Base-by-base conservation (phyloP, 1,140 invertebrate species). In the Eriosoma lanigerum region DNA sequence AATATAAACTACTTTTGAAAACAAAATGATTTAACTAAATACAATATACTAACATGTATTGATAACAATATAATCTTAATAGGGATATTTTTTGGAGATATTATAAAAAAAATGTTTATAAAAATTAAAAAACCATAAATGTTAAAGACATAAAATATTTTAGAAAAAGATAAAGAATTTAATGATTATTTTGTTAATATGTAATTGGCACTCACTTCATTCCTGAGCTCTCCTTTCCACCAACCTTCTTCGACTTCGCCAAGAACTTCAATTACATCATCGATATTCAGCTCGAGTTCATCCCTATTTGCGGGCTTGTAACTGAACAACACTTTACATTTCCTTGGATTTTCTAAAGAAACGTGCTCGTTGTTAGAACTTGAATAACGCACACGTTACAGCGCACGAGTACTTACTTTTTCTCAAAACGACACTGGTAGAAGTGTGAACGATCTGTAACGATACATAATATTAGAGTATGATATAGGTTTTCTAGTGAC, bases 291-390 rank as follows among this genome's bases (percentile, higher is more conserved):
- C 75, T 90, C 89, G 81, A 98, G 86, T 85, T 98, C 97, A 87
- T 98, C 97, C 82, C 93, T 92, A 85, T 98, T 96, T 66, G 92
- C 91, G 66, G 96, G 96, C 80, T 91, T 90, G 86, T 98, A 98
- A 84, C 93, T 95, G 86, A 93, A 98, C 50, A 97, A 88, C 38
- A 95, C 96, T 85, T 91, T 90, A 85, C 94, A 95, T 81, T 90
- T 90, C 84, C 88, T 86, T 81, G 86, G 12, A 19, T 66, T 68
- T 81, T 81, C 64, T 81, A 81, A 15, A 44, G 2, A 1, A 38
- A 48, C 4, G 2, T 48, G 13, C 13, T 38, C 8, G 8, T 38
- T 15, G 5, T 66, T 5, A 66, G 6, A 66, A 32, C 32, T 38
- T 38, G 32, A 3, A 38, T 38, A 26, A 38, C 19, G 38, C 8